phyloP scores from a whole-genome alignment of 1,140 invertebrate genomes.

The Eciton burchellii region DNA sequence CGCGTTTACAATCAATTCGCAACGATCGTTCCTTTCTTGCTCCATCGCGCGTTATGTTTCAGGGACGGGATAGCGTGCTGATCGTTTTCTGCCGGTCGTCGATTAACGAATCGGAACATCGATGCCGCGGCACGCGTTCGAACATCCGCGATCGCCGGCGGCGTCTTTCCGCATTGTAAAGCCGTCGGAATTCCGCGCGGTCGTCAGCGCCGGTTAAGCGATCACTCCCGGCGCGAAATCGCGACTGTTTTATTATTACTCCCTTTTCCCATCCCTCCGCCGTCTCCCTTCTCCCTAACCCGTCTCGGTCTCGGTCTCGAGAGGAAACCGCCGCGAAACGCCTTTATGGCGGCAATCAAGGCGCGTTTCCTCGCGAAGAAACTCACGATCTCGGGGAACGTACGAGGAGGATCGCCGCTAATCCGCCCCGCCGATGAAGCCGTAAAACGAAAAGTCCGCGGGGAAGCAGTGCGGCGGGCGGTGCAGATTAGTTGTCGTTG shows the following conservation, averaged over 20 bases:
- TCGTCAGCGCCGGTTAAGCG: constrained; percentile 30
- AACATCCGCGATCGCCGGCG: neutral
- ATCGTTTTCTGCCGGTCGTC: neutral
- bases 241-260: constrained; percentile 58
- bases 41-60: neutral
- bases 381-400: constrained; percentile 46
- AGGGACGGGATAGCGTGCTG: neutral
- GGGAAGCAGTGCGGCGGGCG: neutral
- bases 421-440: constrained; percentile 63
- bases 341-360: constrained; percentile 70
- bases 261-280: constrained; percentile 8
- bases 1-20: neutral
- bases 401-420: constrained; percentile 53
- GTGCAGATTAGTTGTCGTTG: constrained; percentile 71
- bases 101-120: constrained; percentile 3
- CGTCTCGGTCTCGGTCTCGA: constrained; percentile 47
- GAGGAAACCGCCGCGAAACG: constrained; percentile 69
- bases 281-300: neutral
- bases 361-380: constrained; percentile 63
- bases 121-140: constrained; percentile 19
- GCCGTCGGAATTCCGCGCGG: constrained; percentile 54
- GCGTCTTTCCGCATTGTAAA: constrained; percentile 64
- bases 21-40: neutral
- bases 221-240: constrained; percentile 64
- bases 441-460: constrained; percentile 60